These are phyloP conservation scores for Pteropus alecto DNA, from an alignment of 2,113 vertebrate genomes.

Conservation along the genomic window DNA sequence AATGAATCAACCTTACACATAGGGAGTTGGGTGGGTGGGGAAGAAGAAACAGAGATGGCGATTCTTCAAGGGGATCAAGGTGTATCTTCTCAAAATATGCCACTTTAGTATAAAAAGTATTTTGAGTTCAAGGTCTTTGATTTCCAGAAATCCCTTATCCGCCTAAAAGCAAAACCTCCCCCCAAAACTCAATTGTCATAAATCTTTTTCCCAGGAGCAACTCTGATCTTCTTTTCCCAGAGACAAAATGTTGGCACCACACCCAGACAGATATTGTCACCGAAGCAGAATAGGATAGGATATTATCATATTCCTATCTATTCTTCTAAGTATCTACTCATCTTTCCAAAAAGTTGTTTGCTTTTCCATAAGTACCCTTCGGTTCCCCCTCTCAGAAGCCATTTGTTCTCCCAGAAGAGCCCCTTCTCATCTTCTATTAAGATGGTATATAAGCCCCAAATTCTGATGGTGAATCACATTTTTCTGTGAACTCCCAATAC, in stretches of 20 bases:
- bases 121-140: not conserved
- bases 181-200: not conserved
- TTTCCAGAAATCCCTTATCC: not conserved
- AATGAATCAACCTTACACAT: not conserved
- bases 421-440: not conserved
- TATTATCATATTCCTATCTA: not conserved
- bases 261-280: not conserved
- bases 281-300: not conserved
- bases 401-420: not conserved
- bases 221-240: not conserved
- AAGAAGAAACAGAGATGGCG: not conserved
- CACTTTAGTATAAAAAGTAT: not conserved
- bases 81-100: not conserved
- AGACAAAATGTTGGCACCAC: not conserved
- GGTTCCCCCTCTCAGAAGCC: not conserved
- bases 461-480: not conserved
- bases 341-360: not conserved
- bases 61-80: not conserved
- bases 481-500: not conserved
- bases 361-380: not conserved
- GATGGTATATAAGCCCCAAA: not conserved
- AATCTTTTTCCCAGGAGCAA: not conserved
- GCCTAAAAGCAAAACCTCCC: not conserved
- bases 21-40: not conserved
- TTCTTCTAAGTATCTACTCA: not conserved